phyloP scores from a whole-genome alignment of 2,888 invertebrate species.

The Eupeodes latifasciatus region DNA sequence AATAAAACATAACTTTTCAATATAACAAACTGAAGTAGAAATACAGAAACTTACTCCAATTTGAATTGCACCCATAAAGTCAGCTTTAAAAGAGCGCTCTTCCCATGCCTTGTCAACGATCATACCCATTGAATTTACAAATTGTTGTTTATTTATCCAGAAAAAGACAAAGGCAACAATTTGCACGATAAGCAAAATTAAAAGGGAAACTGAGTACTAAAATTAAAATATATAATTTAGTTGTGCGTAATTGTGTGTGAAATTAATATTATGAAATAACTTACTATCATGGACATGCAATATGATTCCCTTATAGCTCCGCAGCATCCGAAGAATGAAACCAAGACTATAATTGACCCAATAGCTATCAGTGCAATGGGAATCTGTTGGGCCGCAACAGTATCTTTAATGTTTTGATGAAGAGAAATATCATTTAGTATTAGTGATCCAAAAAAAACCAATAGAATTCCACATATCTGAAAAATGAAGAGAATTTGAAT shows the following conservation, averaged over 20 bases:
- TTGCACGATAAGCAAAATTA: conserved; percentile 90
- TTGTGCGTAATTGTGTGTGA: background rate
- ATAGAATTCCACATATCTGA: conserved; percentile 89
- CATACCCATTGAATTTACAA: conserved; percentile 85
- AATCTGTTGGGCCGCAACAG: conserved; percentile 85
- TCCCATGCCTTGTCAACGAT: conserved; percentile 85
- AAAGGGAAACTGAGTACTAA: conserved; percentile 90
- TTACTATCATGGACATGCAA: conserved; percentile 93
- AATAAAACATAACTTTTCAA: conserved; percentile 31
- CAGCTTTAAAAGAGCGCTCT: conserved; percentile 77
- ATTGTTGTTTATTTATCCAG: conserved; percentile 87
- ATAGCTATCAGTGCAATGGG: conserved; percentile 88
- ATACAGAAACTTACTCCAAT: conserved; percentile 77
- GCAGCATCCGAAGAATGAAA: conserved; percentile 96
- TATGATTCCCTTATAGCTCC: conserved; percentile 95
- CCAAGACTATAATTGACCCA: conserved; percentile 90
- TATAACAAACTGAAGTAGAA: background rate
- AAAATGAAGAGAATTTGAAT: conserved; percentile 77
- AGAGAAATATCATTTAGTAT: conserved; percentile 87
- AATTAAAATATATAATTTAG: conserved; percentile 78
- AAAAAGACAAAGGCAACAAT: conserved; percentile 88
- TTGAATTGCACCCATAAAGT: conserved; percentile 81
- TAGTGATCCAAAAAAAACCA: conserved; percentile 88
- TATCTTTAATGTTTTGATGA: conserved; percentile 84
- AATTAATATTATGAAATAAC: conserved; percentile 77